Base-by-base conservation (phyloP, 2,888 invertebrate species). In the Celastrina argiolus region DNA sequence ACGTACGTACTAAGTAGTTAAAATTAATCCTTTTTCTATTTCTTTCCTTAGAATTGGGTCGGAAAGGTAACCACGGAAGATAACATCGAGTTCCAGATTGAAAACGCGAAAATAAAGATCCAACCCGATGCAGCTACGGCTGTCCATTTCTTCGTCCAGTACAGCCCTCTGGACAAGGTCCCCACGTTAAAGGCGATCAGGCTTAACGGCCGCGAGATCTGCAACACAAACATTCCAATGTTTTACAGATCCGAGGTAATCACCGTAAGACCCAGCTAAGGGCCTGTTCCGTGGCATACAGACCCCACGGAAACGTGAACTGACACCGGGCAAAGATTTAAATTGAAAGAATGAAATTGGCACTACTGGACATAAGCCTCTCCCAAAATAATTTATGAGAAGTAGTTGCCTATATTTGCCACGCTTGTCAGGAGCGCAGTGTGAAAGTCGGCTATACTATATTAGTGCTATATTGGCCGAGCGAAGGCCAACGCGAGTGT, bases 91-190 rank as follows among this genome's bases (percentile, higher is more conserved):
- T 94, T 92, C 77, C 91, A 92, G 68, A 89, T 94, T 39, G 92
- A 92, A 70, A 93, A 93, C 74, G 87, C 91, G 0, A 91, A 92
- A 58, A 92, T 92, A 84, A 90, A 87, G 70, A 85, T 94, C 34
- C 88, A 89, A 66, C 92, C 93, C 0, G 93, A 92, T 0, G 92
- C 92, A 1, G 92, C 93, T 0, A 83, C 92, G 0, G 80, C 92
- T 0, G 87, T 94, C 10, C 82, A 93, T 2, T 93, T 94, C 79
- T 94, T 93, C 79, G 93, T 94, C 0, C 92, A 92, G 69, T 94
- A 92, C 79, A 92, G 92, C 73, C 81, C 87, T 0, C 74, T 85
- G 1, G 85, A 82, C 61, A 84, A 84, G 26, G 79, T 89, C 0
- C 94, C 94, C 0, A 88, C 83, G 67, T 74, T 93, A 0, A 80